Evolutionary conservation across 2,113 vertebrate genomes (phyloP), one percentile per base, ranked within the genome.

Genomic region (Lophura nycthemera): DNA sequence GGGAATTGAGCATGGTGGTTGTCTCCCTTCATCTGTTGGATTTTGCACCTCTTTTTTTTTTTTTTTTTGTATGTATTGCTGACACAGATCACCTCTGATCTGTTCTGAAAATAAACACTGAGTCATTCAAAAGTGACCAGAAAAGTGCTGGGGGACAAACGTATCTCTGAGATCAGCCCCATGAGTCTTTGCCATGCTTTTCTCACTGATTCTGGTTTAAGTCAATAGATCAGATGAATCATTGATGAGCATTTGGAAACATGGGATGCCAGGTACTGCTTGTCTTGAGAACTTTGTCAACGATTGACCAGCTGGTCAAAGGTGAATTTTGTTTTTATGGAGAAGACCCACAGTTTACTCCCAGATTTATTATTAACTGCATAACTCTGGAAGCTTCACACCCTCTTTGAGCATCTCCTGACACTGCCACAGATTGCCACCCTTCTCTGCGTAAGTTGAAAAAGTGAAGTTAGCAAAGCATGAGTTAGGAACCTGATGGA

Each of bases 351-450:
- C 72, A n/a, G 40, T 88, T 95, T 95, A 86, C 30, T 59, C 67
- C 76, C 60, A 86, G 95, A 86, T 96, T 92, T 96, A 59, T 54
- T 61, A 96, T 92, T 97, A 94, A 95, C 93, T 78, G 32, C 18
- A 15, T 70, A 29, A n/a, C 40, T 84, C 64, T 19, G 24, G 83
- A 61, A 88, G 63, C 27, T 74, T 16, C n/a, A 40, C 80, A 52
- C 12, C 34, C 11, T 21, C 32, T 61, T 15, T 15, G 57, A 81
- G 61, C 77, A 93, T 82, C 92, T 88, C 22, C 20, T 86, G 34
- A 30, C 72, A 40, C 82, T 92, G 72, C 36, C 47, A 18, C 8
- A 6, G 22, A 43, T 59, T 52, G 45, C 54, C 67, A 25, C 14
- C 36, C 9, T 3, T 42, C 17, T 7, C 47, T 83, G 0, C 18